Percentiles rank a stretch among this genome's conserved stretches.
Conservation (phyloP, 1,140 invertebrate genomes). For the Asbolus verrucosus region DNA sequence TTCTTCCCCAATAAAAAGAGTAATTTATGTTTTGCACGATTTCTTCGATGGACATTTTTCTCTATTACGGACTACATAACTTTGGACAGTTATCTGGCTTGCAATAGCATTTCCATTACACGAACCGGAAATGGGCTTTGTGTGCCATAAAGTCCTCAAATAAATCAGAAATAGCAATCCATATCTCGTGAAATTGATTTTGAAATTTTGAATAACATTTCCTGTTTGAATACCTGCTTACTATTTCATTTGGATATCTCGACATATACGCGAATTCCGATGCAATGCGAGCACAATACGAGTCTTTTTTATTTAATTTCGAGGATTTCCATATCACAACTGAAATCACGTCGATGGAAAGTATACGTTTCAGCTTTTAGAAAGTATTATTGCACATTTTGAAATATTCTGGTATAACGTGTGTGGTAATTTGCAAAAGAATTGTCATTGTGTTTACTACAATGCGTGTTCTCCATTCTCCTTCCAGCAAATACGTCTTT, state of each 20-base stretch:
- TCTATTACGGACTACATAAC: background rate
- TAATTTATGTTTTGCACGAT: background rate
- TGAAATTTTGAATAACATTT: constrained; percentile 4
- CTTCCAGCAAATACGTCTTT: no score
- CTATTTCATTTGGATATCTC: constrained; percentile 10
- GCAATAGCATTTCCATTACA: no score
- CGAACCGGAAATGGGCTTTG: constrained; percentile 6
- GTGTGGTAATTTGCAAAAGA: no score
- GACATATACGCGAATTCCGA: constrained; percentile 7
- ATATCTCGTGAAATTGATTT: constrained; percentile 15
- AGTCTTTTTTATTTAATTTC: constrained; percentile 18
- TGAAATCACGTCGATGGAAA: constrained; percentile 13
- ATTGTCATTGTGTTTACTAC: no score
- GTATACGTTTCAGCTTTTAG: no score
- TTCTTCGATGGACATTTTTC: background rate
- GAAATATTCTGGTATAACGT: no score
- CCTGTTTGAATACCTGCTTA: constrained; percentile 20
- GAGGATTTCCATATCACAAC: constrained; percentile 10
- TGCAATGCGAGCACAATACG: constrained; percentile 30
- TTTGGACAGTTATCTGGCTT: no score
- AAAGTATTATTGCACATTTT: no score
- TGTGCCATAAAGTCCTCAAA: background rate
- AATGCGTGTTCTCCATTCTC: no score
- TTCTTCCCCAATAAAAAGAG: background rate
- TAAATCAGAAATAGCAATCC: constrained; percentile 8